Percentiles rank a stretch among this genome's conserved stretches.
Conservation (phyloP, 1,140 invertebrate genomes). For the Brachionus plicatilis region DNA sequence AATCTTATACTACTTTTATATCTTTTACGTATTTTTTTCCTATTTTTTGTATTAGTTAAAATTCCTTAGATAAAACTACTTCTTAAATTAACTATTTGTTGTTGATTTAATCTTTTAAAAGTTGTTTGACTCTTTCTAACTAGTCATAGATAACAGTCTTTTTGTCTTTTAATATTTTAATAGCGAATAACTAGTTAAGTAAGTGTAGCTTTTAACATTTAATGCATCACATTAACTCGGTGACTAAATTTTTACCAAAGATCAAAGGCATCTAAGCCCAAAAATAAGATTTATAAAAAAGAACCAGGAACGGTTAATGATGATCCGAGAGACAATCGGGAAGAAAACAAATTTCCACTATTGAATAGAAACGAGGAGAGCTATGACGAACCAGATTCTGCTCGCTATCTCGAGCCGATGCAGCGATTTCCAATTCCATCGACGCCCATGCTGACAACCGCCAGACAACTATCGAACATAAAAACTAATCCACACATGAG, state of each 20-base stretch:
- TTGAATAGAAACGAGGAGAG: not conserved
- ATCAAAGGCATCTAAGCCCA: not conserved
- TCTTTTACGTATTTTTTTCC: not conserved
- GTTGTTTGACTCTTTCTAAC: not conserved
- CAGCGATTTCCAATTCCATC: constrained; percentile 19
- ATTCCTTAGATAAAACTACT: not conserved
- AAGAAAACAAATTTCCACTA: not conserved
- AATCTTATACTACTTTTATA: too few relatives aligned
- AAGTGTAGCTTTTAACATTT: not conserved
- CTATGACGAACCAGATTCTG: not conserved
- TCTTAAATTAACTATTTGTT: not conserved
- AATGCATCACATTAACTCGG: not conserved
- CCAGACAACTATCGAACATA: not conserved
- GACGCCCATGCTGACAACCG: constrained; percentile 1
- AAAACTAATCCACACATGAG: constrained; percentile 36
- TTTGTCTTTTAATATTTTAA: not conserved
- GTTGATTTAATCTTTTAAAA: not conserved
- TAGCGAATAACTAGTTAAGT: constrained; percentile 33
- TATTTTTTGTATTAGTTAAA: not conserved
- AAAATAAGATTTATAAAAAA: constrained; percentile 32
- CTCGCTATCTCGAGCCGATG: constrained; percentile 3
- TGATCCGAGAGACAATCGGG: not conserved
- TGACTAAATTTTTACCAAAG: constrained; percentile 12
- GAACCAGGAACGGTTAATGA: not conserved
- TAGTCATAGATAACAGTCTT: not conserved